These are phyloP conservation scores for Phocoena sinus DNA, from an alignment of 2,113 vertebrate genomes.

Conservation along the genomic window DNA sequence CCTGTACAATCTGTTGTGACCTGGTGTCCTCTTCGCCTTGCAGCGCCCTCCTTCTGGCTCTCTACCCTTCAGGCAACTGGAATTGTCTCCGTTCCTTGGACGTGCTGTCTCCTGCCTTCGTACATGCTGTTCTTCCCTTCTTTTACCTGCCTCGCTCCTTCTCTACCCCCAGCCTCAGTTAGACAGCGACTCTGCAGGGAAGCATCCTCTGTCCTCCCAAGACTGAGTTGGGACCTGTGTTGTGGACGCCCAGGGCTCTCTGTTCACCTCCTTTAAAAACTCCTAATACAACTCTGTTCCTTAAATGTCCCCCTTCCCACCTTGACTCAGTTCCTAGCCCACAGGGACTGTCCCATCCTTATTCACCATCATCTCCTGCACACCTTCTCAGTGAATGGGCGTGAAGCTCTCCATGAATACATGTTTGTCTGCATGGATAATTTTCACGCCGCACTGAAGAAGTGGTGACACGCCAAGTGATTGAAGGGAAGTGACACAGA, in stretches of 20 bases:
- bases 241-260: background rate
- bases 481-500: slow-evolving; percentile 27
- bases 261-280: background rate
- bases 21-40: rapidly evolving
- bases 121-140: background rate
- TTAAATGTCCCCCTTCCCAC: background rate
- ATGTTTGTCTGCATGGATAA: background rate
- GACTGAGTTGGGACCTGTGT: too few species aligned
- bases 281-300: background rate
- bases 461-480: background rate
- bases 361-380: background rate
- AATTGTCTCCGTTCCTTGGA: background rate
- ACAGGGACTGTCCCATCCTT: background rate
- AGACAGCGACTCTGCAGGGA: background rate
- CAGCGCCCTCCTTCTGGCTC: background rate
- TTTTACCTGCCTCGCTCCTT: background rate
- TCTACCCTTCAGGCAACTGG: background rate
- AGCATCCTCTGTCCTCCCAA: background rate
- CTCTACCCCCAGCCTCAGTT: background rate
- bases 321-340: background rate
- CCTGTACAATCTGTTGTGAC: background rate
- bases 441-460: background rate
- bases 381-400: background rate
- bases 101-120: background rate
- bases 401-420: background rate